phyloP scores from a whole-genome alignment of 2,888 invertebrate genomes.

The Schizaphis graminum region DNA sequence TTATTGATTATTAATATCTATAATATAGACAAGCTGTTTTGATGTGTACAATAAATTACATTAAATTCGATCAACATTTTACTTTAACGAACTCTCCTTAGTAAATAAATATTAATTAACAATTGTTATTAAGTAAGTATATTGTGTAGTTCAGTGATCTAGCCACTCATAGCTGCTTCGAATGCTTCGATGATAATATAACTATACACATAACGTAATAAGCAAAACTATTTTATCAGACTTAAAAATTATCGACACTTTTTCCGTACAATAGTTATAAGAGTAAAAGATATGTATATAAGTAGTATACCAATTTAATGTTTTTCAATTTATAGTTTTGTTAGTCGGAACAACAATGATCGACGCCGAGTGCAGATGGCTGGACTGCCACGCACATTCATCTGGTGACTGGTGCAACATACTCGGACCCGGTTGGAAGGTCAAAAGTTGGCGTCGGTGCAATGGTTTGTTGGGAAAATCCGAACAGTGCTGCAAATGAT shows the following conservation, averaged over 20 bases:
- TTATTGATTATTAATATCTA: too few relatives aligned
- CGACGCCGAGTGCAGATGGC: conserved; percentile 36
- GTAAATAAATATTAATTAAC: too few relatives aligned
- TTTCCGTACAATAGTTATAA: background rate
- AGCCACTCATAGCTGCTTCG: too few relatives aligned
- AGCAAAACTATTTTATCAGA: background rate
- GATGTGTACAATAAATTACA: too few relatives aligned
- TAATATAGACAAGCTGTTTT: too few relatives aligned
- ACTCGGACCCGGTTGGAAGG: conserved; percentile 26
- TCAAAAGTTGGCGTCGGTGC: conserved; percentile 30
- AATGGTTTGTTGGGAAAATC: conserved; percentile 47
- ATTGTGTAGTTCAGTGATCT: too few relatives aligned
- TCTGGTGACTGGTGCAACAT: conserved; percentile 55
- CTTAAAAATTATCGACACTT: background rate
- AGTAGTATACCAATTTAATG: background rate
- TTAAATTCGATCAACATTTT: too few relatives aligned
- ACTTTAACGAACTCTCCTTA: too few relatives aligned
- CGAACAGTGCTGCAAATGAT: conserved; percentile 39
- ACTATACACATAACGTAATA: too few relatives aligned
- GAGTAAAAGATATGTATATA: background rate
- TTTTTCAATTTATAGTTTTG: background rate
- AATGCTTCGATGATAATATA: too few relatives aligned
- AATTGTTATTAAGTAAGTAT: too few relatives aligned
- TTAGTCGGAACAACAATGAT: background rate
- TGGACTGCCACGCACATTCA: conserved; percentile 48